Conservation (phyloP, 2,113 vertebrate species). For the Perognathus longimembris region DNA sequence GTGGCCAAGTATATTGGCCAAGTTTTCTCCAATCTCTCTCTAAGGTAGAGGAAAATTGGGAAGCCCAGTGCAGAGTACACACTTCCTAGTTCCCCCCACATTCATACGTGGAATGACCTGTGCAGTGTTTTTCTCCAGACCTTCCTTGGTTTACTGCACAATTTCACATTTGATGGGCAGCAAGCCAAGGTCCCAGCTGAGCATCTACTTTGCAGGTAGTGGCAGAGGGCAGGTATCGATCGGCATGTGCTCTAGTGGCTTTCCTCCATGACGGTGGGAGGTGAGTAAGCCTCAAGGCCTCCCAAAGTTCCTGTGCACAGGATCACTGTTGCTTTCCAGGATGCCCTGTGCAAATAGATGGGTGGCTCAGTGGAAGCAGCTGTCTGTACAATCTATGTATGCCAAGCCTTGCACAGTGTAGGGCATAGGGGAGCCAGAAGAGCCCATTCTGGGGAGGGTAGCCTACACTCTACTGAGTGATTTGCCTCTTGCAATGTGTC, state of each 20-base stretch:
- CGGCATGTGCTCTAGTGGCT: fast-evolving
- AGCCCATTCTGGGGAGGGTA: background rate
- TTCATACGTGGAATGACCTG: fast-evolving
- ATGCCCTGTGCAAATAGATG: background rate
- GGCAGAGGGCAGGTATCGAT: background rate
- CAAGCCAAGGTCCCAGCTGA: background rate
- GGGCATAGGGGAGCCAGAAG: background rate
- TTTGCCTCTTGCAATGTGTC: background rate
- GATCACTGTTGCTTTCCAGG: background rate
- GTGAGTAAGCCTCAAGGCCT: background rate
- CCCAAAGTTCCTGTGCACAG: background rate
- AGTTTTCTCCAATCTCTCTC: background rate
- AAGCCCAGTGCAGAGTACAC: background rate
- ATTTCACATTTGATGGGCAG: background rate
- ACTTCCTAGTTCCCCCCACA: too few relatives aligned
- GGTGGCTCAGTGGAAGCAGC: slow-evolving; percentile 6
- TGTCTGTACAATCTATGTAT: slow-evolving; percentile 11
- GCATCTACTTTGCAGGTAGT: background rate
- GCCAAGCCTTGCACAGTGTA: background rate
- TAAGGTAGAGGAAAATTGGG: background rate
- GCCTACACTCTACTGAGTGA: background rate
- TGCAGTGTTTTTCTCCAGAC: too few relatives aligned
- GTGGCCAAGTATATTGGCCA: background rate
- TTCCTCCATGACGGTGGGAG: background rate
- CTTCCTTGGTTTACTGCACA: background rate